phyloP scores from a whole-genome alignment of 2,888 invertebrate genomes.

The Platynereis dumerilii region DNA sequence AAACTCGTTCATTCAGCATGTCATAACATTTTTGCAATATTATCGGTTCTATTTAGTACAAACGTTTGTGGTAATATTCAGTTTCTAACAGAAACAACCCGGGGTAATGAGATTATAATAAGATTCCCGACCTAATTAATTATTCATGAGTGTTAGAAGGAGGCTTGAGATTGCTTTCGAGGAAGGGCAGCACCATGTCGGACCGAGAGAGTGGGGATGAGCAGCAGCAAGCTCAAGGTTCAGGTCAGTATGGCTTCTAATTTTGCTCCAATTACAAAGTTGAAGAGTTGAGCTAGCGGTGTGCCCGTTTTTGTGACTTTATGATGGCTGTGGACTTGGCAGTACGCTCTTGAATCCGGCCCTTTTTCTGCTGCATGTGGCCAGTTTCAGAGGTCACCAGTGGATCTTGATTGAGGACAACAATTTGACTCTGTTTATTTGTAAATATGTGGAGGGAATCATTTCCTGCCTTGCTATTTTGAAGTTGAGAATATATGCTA shows the following conservation, averaged over 20 bases:
- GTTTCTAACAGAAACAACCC: not conserved
- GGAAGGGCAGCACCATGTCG: slow-evolving; percentile 30
- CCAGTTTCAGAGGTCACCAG: slow-evolving; percentile 28
- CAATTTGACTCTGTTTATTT: slow-evolving; percentile 7
- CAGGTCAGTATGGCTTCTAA: slow-evolving; percentile 22
- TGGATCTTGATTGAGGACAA: slow-evolving; percentile 15
- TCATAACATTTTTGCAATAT: too few species aligned
- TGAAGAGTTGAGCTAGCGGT: not conserved
- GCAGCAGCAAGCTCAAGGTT: slow-evolving; percentile 27
- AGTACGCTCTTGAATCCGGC: not conserved
- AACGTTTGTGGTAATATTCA: not conserved
- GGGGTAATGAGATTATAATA: slow-evolving; percentile 9
- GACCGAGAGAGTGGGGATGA: slow-evolving; percentile 30
- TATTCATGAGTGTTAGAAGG: slow-evolving; percentile 30
- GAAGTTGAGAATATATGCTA: too few species aligned
- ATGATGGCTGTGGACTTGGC: not conserved
- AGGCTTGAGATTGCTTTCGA: slow-evolving; percentile 32
- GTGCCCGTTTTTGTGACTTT: not conserved
- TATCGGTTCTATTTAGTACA: not conserved
- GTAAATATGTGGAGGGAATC: too few species aligned
- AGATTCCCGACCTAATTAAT: slow-evolving; percentile 19
- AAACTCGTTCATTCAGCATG: too few species aligned
- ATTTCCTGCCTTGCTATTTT: too few species aligned
- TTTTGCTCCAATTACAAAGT: slow-evolving; percentile 2
- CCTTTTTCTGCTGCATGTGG: slow-evolving; percentile 20